Percentiles rank a stretch among this genome's conserved stretches.
Conservation (phyloP, 2,888 invertebrate genomes). For the Volucella inflata region DNA sequence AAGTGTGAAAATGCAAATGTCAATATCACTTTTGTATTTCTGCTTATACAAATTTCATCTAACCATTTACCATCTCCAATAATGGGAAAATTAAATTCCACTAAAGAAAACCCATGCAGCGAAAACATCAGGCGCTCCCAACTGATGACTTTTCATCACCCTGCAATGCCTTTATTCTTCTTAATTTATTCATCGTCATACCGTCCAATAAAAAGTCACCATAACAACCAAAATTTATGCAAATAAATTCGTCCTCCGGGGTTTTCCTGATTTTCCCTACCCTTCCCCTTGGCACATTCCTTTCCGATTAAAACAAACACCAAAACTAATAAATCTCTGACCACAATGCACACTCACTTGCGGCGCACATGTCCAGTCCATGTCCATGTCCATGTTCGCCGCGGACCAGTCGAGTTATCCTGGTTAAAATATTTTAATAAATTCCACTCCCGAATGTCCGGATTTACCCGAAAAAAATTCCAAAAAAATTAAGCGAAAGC, state of each 20-base stretch:
- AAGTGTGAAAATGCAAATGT: too few relatives aligned
- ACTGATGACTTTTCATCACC: not conserved
- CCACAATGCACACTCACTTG: slow-evolving; percentile 19
- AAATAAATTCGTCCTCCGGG: slow-evolving; percentile 12
- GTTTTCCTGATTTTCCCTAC: not conserved
- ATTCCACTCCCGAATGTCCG: slow-evolving; percentile 7
- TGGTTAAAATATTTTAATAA: slow-evolving; percentile 30
- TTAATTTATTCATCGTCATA: slow-evolving; percentile 36
- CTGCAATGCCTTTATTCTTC: not conserved
- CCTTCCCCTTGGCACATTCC: not conserved
- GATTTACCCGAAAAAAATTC: not conserved
- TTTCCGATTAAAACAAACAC: slow-evolving; percentile 45
- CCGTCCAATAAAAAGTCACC: not conserved
- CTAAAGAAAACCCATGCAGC: too few relatives aligned
- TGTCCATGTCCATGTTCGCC: too few relatives aligned
- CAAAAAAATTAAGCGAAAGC: not conserved
- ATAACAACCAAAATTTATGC: slow-evolving; percentile 22
- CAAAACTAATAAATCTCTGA: slow-evolving; percentile 47
- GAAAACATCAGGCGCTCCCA: too few relatives aligned
- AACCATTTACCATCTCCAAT: too few relatives aligned
- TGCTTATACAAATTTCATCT: too few relatives aligned
- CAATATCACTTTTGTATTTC: too few relatives aligned
- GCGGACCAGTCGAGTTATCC: not conserved
- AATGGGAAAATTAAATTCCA: too few relatives aligned
- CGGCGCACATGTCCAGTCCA: too few relatives aligned